Conservation (phyloP, 2,888 invertebrate genomes). For the Dendrolimus houi region DNA sequence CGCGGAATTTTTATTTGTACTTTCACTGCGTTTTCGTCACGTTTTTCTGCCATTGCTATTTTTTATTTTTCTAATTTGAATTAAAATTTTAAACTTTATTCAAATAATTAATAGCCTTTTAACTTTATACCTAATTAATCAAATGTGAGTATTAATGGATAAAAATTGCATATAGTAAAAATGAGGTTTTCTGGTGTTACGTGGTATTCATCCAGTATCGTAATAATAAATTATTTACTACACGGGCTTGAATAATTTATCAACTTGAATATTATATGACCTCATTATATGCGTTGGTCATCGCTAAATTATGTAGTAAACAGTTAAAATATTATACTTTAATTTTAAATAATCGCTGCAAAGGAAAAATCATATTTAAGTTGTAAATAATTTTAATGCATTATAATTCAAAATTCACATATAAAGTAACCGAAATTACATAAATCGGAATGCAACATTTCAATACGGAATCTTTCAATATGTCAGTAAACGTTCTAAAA, state of each 20-base stretch:
- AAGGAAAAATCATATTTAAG: no score
- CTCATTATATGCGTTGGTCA: not conserved
- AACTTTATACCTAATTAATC: not conserved
- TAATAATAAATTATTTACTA: not conserved
- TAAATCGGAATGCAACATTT: not conserved
- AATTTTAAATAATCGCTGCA: no score
- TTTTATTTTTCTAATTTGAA: not conserved
- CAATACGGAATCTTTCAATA: slow-evolving; percentile 14
- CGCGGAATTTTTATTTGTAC: not conserved
- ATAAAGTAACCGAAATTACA: not conserved
- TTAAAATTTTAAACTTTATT: not conserved
- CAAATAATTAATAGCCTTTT: not conserved
- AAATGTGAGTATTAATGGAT: not conserved
- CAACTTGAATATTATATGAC: not conserved
- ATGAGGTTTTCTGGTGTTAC: not conserved
- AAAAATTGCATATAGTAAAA: not conserved
- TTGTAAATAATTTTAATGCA: no score
- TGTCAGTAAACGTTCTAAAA: slow-evolving; percentile 21
- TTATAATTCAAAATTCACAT: not conserved
- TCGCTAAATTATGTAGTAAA: no score
- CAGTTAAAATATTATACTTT: no score
- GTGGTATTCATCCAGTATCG: not conserved
- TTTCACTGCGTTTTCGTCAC: not conserved
- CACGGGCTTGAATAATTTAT: not conserved
- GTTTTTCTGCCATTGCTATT: not conserved